Percentiles rank a stretch among this genome's conserved stretches.
Evolutionary conservation across 2,888 invertebrate species (phyloP).

Genomic region (Tipula lateralis): DNA sequence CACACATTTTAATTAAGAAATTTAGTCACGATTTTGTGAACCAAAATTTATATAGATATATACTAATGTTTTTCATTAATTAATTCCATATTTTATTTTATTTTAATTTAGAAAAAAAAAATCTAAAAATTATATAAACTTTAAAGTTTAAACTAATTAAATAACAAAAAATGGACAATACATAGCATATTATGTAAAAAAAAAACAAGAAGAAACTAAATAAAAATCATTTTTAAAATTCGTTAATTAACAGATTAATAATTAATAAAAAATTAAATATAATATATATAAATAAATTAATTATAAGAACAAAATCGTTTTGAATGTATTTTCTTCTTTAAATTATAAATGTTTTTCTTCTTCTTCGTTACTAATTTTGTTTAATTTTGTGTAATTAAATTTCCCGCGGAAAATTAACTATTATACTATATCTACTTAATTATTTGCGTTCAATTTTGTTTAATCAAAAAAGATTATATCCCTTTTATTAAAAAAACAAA

Average conservation of each 20-base stretch:
- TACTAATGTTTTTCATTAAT: not conserved
- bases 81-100: not conserved
- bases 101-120: not conserved
- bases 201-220: not conserved
- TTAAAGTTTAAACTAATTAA: not conserved
- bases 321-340: conserved; percentile 11
- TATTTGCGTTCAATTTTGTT: not conserved
- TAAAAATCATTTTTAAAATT: conserved; percentile 14
- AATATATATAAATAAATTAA: not conserved
- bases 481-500: not conserved
- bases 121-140: not conserved
- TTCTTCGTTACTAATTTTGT: not conserved
- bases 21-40: not conserved
- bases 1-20: not conserved
- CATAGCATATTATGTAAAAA: conserved; percentile 1
- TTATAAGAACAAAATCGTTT: not conserved
- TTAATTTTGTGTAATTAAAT: not conserved
- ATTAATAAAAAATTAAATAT: not conserved
- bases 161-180: conserved; percentile 7
- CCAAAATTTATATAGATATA: not conserved
- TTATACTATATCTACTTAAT: not conserved
- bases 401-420: not conserved
- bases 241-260: conserved; percentile 4
- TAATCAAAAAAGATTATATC: not conserved
- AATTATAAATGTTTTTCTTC: conserved; percentile 20